Evolutionary conservation across 2,888 invertebrate genomes (phyloP).

Genomic region (Cosmopolites sordidus): DNA sequence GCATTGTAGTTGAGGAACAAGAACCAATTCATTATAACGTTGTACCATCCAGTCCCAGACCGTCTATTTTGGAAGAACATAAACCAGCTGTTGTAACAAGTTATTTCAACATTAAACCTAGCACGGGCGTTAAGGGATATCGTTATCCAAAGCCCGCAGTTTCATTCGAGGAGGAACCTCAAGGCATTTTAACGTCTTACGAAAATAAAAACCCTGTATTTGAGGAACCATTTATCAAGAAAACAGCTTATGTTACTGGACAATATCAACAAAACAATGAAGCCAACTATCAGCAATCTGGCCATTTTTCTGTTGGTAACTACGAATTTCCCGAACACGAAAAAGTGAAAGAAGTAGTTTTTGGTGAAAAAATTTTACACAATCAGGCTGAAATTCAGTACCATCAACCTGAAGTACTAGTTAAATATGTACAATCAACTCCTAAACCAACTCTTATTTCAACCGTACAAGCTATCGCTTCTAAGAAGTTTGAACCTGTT

Average conservation of each 20-base stretch:
- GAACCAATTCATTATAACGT: slow-evolving; percentile 6
- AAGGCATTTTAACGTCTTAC: slow-evolving; percentile 25
- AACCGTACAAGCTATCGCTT: slow-evolving; percentile 43
- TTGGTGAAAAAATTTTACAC: slow-evolving; percentile 8
- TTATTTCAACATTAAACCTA: slow-evolving; percentile 12
- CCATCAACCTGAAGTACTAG: slow-evolving; percentile 12
- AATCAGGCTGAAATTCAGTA: slow-evolving; percentile 13
- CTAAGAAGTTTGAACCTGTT: slow-evolving; percentile 29
- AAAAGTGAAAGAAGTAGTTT: slow-evolving; percentile 10
- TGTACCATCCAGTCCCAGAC: slow-evolving; percentile 8
- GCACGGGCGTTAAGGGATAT: slow-evolving; percentile 25
- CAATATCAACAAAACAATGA: slow-evolving; percentile 16
- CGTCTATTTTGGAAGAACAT: slow-evolving; percentile 7
- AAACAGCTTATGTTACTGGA: slow-evolving; percentile 42
- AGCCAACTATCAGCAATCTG: slow-evolving; percentile 9
- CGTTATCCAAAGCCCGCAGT: slow-evolving; percentile 35
- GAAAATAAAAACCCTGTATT: slow-evolving; percentile 34
- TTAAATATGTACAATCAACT: slow-evolving; percentile 32
- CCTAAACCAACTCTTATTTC: slow-evolving; percentile 45
- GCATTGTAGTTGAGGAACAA: background rate
- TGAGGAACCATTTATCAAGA: slow-evolving; percentile 41
- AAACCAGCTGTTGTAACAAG: slow-evolving; percentile 26
- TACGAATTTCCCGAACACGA: slow-evolving; percentile 16
- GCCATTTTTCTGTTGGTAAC: slow-evolving; percentile 14
- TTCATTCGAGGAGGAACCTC: slow-evolving; percentile 44